Conservation (phyloP, 2,888 invertebrate species). For the Pollenia angustigena region DNA sequence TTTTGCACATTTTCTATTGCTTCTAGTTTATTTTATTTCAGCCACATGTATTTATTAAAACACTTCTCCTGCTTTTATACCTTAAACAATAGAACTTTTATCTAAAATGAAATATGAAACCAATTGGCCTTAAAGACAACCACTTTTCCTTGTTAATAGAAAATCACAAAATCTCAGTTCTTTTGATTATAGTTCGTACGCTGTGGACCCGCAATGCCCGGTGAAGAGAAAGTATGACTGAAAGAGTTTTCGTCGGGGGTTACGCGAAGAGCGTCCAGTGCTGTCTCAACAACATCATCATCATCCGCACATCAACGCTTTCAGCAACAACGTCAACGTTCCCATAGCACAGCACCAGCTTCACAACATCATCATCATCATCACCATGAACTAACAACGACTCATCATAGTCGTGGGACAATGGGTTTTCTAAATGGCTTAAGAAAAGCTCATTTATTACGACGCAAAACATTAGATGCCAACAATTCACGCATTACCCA, state of each 20-base stretch:
- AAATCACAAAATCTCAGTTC: conserved; percentile 82
- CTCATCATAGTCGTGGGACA: conserved; percentile 75
- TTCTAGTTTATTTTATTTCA: not conserved
- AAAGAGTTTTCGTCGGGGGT: conserved; percentile 84
- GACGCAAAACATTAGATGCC: conserved; percentile 80
- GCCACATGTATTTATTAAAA: not conserved
- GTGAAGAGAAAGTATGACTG: conserved; percentile 94
- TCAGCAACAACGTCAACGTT: conserved; percentile 65
- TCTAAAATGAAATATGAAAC: not conserved
- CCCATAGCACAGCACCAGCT: conserved; percentile 67
- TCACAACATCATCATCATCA: conserved; percentile 49
- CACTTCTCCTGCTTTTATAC: conserved; percentile 21
- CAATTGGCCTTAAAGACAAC: conserved; percentile 45
- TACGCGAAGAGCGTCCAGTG: conserved; percentile 80
- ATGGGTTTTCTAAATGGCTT: conserved; percentile 76
- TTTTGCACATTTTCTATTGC: not conserved
- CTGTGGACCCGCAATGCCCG: conserved; percentile 88
- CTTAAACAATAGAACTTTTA: conserved; percentile 5
- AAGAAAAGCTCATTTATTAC: conserved; percentile 80
- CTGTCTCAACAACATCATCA: conserved; percentile 68
- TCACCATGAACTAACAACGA: conserved; percentile 7
- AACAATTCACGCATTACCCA: conserved; percentile 80
- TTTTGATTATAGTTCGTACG: conserved; percentile 90
- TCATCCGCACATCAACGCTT: conserved; percentile 65
- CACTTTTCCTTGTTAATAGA: conserved; percentile 63